Evolutionary conservation across 1,140 invertebrate genomes (phyloP).

Genomic region (Drosophila ogumai): DNA sequence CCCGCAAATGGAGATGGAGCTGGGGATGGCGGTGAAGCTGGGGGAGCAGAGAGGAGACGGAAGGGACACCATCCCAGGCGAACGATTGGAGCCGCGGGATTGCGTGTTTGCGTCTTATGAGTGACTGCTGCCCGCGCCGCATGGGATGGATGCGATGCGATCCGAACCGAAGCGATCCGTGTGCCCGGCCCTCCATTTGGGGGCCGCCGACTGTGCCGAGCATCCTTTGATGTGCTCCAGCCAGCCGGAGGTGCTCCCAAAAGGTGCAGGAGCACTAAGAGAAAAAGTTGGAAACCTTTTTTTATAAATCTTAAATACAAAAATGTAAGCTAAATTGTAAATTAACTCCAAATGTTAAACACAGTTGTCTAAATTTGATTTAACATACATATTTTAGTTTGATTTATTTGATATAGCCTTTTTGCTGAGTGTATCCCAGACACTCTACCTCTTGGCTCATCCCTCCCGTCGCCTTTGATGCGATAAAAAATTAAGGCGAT

Average conservation of each 20-base stretch:
- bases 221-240: slow-evolving; percentile 75
- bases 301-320: too few species aligned
- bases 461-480: slow-evolving; percentile 66
- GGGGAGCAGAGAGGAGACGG: background rate
- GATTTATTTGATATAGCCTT: background rate
- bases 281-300: background rate
- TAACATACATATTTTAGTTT: background rate
- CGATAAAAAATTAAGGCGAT: slow-evolving; percentile 85
- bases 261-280: slow-evolving; percentile 25
- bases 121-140: slow-evolving; percentile 76
- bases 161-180: slow-evolving; percentile 19
- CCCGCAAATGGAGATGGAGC: slow-evolving; percentile 9
- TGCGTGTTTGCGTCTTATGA: slow-evolving; percentile 75
- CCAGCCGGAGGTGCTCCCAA: slow-evolving; percentile 35
- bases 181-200: slow-evolving; percentile 48
- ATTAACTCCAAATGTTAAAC: fast-evolving
- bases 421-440: slow-evolving; percentile 10
- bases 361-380: background rate
- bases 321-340: background rate
- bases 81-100: slow-evolving; percentile 57
- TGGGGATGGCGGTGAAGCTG: slow-evolving; percentile 1
- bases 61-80: background rate
- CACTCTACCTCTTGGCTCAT: slow-evolving; percentile 13
- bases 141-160: slow-evolving; percentile 47
- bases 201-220: slow-evolving; percentile 77